phyloP scores from a whole-genome alignment of 2,113 vertebrate genomes.

The Tursiops truncatus region DNA sequence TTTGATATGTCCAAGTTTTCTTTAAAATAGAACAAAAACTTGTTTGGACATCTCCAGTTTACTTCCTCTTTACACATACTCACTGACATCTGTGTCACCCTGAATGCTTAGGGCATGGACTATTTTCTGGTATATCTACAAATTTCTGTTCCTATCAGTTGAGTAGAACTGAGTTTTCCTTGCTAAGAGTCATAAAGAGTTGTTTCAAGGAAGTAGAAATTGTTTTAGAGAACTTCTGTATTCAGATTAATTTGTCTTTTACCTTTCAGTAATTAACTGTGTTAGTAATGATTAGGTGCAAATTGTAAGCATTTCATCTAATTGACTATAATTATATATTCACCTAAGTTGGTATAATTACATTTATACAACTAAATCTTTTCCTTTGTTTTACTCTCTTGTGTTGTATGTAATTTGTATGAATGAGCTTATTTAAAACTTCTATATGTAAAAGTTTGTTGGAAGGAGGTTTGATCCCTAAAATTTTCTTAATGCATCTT shows the following conservation, averaged over 20 bases:
- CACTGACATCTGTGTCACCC: neutral
- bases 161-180: conserved; percentile 29
- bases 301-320: neutral
- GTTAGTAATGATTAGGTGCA: conserved; percentile 20
- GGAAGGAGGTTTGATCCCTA: neutral
- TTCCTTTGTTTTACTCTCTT: neutral
- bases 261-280: neutral
- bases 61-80: neutral
- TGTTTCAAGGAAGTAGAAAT: conserved; percentile 5
- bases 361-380: conserved; percentile 27
- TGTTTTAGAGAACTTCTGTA: neutral
- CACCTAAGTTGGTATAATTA: conserved; percentile 20
- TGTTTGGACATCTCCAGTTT: conserved; percentile 13
- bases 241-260: conserved; percentile 32
- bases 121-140: neutral
- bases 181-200: neutral
- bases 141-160: neutral
- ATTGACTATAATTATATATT: neutral
- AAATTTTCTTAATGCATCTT: neutral
- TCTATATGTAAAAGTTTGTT: neutral
- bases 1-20: conserved; percentile 31
- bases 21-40: conserved; percentile 39
- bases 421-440: neutral
- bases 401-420: neutral
- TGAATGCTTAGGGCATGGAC: neutral